Evolutionary conservation across 2,797 vertebrate genomes (phyloP), one percentile per base, ranked within the genome.

Genomic region (Sebastes goodei): DNA sequence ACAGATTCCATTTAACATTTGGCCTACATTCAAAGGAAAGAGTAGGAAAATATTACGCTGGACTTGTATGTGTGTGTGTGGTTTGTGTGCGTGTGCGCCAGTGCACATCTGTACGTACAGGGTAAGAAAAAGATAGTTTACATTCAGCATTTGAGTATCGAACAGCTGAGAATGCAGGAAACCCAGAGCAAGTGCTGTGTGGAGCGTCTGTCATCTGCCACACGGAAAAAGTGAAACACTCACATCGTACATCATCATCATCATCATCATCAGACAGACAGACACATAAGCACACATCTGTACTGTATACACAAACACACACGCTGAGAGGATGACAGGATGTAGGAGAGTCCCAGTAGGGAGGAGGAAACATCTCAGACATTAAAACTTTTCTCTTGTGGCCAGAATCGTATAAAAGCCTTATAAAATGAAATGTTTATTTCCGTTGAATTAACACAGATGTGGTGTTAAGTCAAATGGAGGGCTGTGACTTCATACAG

Each of bases 81-180:
- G 55, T 76, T 20, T 53, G 1, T 38, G 53, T 55, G 33, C 3
- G 3, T 33, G 38, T 52, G 64, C 9, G 7, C 14, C 7, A 42
- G 21, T 38, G 35, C 17, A 59, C 38, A 56, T 84, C 42, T 83
- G 80, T 67, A 84, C 1, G 52, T 86, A 10, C 27, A 30, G 60
- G 42, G 69, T 80, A 67, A 79, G 33, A 80, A 86, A 71, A 87
- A 87, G 32, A 87, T 12, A 75, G 82, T 86, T 91, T 88, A 74
- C 75, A 72, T 89, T 75, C 11, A 32, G 80, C 75, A 85, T 87
- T 82, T 84, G 53, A 59, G 78, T 64, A 77, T 29, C n/a, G 78
- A 89, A 89, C 92, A 94, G 93, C 89, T 93, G 92, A 91, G 92
- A 93, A 94, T 91, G 88, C 86, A 88, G 74, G 59, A 85, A 91